Conservation (phyloP, 2,888 invertebrate genomes). For the Andrena praecox region DNA sequence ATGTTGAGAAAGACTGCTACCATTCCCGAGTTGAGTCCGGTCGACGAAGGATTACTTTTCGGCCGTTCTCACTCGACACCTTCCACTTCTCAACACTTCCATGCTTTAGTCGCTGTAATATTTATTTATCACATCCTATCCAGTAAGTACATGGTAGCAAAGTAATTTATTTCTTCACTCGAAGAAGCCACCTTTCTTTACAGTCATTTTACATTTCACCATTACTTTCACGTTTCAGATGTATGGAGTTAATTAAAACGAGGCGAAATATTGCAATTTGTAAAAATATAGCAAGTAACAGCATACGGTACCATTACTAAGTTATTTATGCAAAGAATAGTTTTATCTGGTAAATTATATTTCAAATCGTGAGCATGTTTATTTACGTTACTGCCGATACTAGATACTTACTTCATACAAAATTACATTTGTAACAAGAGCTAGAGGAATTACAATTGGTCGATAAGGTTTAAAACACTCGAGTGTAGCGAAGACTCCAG, state of each 20-base stretch:
- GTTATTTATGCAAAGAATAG: background rate
- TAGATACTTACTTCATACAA: background rate
- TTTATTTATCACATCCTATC: slow-evolving; percentile 46
- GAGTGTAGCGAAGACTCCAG: background rate
- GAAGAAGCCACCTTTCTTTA: background rate
- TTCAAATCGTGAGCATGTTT: slow-evolving; percentile 9
- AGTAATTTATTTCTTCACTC: background rate
- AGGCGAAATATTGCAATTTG: background rate
- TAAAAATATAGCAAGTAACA: slow-evolving; percentile 12
- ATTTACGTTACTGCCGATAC: slow-evolving; percentile 11
- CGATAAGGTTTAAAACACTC: background rate
- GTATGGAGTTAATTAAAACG: slow-evolving; percentile 36
- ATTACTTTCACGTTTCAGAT: background rate
- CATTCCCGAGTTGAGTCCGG: slow-evolving; percentile 87
- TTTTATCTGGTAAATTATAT: slow-evolving; percentile 9
- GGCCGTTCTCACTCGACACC: slow-evolving; percentile 56
- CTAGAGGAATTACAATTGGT: background rate
- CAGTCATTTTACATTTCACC: background rate
- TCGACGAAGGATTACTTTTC: slow-evolving; percentile 71
- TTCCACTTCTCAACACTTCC: slow-evolving; percentile 52
- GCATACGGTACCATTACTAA: slow-evolving; percentile 1
- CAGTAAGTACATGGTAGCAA: slow-evolving; percentile 44
- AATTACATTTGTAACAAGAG: background rate
- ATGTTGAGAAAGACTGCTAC: slow-evolving; percentile 93
- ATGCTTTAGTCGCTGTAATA: slow-evolving; percentile 36